phyloP scores from a whole-genome alignment of 2,797 vertebrate genomes.

The Alectoris magna region DNA sequence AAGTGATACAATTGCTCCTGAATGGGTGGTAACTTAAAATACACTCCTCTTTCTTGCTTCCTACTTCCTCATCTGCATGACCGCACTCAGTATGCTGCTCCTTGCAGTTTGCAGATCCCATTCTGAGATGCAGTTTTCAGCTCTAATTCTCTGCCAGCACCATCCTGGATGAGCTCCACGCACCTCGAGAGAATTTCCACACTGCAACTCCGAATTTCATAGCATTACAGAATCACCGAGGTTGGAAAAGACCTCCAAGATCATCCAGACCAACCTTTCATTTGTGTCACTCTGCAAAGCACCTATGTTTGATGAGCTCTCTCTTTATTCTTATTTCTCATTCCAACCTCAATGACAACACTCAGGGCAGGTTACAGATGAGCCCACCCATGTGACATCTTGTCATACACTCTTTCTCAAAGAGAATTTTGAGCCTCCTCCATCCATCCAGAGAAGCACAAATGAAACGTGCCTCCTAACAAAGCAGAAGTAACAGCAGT shows the following conservation, averaged over 20 bases:
- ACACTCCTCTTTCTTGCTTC: constrained; percentile 14
- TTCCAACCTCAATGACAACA: neutral
- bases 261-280: too few species aligned
- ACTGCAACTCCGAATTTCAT: neutral
- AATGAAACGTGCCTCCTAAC: neutral
- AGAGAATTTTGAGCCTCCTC: neutral
- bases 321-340: neutral
- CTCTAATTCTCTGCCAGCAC: neutral
- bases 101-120: neutral
- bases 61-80: constrained; percentile 48
- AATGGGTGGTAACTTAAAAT: constrained; percentile 51
- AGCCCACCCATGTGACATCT: neutral
- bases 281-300: neutral
- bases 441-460: neutral
- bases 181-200: neutral
- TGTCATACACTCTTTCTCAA: neutral
- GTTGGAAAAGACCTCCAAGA: too few species aligned
- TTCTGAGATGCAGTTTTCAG: neutral
- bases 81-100: neutral
- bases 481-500: neutral
- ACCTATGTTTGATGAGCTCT: neutral
- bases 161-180: neutral
- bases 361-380: neutral
- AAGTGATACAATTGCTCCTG: neutral
- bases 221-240: too few species aligned